Evolutionary conservation across 2,797 vertebrate genomes (phyloP), one percentile per base, ranked within the genome.

Genomic region (Alectoris magna): DNA sequence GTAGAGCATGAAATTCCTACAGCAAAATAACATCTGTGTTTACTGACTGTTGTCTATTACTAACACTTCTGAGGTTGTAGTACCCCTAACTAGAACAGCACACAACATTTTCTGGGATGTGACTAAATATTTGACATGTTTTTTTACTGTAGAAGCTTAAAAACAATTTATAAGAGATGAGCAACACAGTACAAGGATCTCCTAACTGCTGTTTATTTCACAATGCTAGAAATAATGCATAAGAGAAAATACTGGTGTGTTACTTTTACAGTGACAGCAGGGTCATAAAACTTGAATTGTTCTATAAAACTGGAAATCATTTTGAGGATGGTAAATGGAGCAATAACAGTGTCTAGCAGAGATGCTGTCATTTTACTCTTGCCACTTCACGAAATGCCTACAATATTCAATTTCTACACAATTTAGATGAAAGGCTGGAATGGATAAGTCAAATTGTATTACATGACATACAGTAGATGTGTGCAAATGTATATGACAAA

Each of bases 261-360:
- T 77, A 41, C 55, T 93, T 88, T 51, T 76, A n/a, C 64, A 79
- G 5, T 6, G 15, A 64, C 53, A 90, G 15, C 23, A 48, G 26
- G 13, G 36, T 77, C 74, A 58, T 84, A 71, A 76, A 63, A 86
- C 7, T 43, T 90, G 77, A 94, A 51, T 60, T 43, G 60, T 60
- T 86, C 38, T n/a, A 39, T 63, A 64, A 91, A 95, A 94, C 51
- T 78, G 34, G 72, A 88, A 91, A 86, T 73, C 9, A 41, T 87
- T 86, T 73, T 43, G 56, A 58, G 23, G 41, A 56, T 72, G 14
- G 44, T 76, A 92, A 93, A 78, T 76, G 49, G 39, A 84, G 53
- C 46, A 93, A 67, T 93, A 90, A 64, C 5, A 48, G 4, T 70
- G 31, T 75, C 29, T 82, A 56, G 31, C 22, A 79, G 26, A 67